These are phyloP conservation scores for Sclerodermus sp. DNA, from an alignment of 2,888 invertebrate genomes.

Conservation along the genomic window DNA sequence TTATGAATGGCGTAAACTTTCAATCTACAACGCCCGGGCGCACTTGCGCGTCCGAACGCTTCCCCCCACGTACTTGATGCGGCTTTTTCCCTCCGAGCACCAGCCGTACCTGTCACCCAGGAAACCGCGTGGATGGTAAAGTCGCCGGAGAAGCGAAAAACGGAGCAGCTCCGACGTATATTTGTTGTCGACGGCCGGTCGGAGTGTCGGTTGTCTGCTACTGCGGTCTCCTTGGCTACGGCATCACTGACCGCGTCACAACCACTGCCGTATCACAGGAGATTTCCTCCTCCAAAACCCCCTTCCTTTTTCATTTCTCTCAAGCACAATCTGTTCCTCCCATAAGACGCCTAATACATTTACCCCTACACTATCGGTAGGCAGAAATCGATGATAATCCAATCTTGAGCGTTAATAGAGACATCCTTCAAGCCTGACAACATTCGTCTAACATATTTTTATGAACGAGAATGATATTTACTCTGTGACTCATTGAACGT, in stretches of 20 bases:
- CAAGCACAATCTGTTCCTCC: neutral
- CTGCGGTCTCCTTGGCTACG: constrained; percentile 57
- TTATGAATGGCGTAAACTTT: constrained; percentile 48
- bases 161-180: constrained; percentile 35
- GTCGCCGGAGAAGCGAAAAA: constrained; percentile 28
- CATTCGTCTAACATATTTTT: no score
- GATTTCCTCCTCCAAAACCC: neutral
- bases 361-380: no score
- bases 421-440: no score
- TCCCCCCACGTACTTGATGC: constrained; percentile 26
- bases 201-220: constrained; percentile 53
- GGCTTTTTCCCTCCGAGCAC: constrained; percentile 17
- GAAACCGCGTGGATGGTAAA: constrained; percentile 37
- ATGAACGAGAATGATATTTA: no score
- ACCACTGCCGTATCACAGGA: constrained; percentile 18
- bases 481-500: no score
- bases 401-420: no score
- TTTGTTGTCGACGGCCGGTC: constrained; percentile 43
- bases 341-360: no score
- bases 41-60: constrained; percentile 38
- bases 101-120: constrained; percentile 41
- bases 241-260: constrained; percentile 51
- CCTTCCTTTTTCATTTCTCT: neutral
- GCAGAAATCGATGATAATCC: no score
- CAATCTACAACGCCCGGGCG: constrained; percentile 33